These are phyloP conservation scores for Eupsilia transversa DNA, from an alignment of 2,888 invertebrate genomes.

Conservation along the genomic window DNA sequence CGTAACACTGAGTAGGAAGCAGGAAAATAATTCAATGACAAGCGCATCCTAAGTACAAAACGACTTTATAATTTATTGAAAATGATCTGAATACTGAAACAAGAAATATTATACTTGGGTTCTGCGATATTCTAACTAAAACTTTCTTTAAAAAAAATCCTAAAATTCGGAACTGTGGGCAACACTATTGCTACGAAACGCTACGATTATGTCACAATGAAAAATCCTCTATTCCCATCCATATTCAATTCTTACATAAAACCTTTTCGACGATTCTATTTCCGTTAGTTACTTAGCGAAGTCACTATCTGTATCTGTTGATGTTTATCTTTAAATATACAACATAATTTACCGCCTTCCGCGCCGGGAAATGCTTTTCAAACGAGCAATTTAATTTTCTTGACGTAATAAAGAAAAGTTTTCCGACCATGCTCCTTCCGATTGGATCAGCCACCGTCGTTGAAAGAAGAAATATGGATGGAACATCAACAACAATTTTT, in stretches of 20 bases:
- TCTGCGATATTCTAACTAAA: not conserved
- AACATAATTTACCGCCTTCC: slow-evolving; percentile 38
- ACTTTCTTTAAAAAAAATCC: not conserved
- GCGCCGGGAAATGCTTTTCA: slow-evolving; percentile 49
- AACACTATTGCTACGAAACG: slow-evolving; percentile 3
- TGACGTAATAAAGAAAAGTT: slow-evolving; percentile 11
- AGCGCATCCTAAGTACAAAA: slow-evolving; percentile 54
- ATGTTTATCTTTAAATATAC: slow-evolving; percentile 44
- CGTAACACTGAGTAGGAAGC: slow-evolving; percentile 61
- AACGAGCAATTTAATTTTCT: slow-evolving; percentile 30
- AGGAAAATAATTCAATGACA: slow-evolving; percentile 71
- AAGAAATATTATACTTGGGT: not conserved
- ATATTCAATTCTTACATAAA: slow-evolving; percentile 44
- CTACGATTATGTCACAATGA: slow-evolving; percentile 17
- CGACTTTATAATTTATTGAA: slow-evolving; percentile 53
- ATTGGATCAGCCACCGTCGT: not conserved
- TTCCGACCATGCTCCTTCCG: slow-evolving; percentile 2
- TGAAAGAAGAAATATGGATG: slow-evolving; percentile 3
- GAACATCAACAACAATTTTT: slow-evolving; percentile 17
- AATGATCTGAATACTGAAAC: slow-evolving; percentile 51
- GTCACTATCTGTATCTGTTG: slow-evolving; percentile 27
- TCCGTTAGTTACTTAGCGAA: slow-evolving; percentile 34
- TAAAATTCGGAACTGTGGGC: not conserved
- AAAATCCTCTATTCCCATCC: slow-evolving; percentile 15
- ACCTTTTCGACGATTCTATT: slow-evolving; percentile 31